These are phyloP conservation scores for Typhlichthys subterraneus DNA, from an alignment of 2,797 vertebrate genomes.

Conservation along the genomic window DNA sequence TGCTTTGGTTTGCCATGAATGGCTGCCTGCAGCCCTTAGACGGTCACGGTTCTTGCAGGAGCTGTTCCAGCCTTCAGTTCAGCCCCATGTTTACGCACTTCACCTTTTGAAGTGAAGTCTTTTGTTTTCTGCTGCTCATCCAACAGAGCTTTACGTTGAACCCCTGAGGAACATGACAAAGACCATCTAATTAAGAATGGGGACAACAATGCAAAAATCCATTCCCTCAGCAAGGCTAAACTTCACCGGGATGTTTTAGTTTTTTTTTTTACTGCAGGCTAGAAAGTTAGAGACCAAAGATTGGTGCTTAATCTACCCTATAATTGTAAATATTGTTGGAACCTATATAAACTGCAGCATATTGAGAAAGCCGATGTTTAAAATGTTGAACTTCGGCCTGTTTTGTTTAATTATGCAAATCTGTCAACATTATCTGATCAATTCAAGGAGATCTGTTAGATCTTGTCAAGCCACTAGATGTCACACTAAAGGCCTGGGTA, in stretches of 20 bases:
- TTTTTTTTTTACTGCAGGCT: too few relatives aligned
- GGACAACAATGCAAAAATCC: background rate
- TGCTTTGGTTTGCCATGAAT: slow-evolving; percentile 5
- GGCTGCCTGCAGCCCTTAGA: background rate
- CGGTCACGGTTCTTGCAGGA: background rate
- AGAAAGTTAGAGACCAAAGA: too few relatives aligned
- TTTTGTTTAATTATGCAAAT: too few relatives aligned
- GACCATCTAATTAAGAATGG: slow-evolving; percentile 13
- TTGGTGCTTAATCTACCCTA: background rate
- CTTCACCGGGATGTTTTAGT: background rate
- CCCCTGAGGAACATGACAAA: slow-evolving; percentile 10
- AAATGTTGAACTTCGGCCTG: too few relatives aligned
- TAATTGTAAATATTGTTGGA: background rate
- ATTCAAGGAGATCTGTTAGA: too few relatives aligned
- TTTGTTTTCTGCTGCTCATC: background rate
- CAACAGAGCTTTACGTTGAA: slow-evolving; percentile 6
- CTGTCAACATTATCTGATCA: too few relatives aligned
- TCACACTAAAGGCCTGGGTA: too few relatives aligned
- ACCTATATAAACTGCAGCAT: background rate
- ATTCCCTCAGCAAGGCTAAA: background rate
- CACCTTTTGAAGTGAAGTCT: background rate
- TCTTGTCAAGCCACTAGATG: too few relatives aligned
- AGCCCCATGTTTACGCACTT: background rate
- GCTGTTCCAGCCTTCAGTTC: background rate
- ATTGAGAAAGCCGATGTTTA: background rate